Evolutionary conservation across 2,888 invertebrate genomes (phyloP), one percentile per base, ranked within the genome.

Genomic region (Lissonota sp.): DNA sequence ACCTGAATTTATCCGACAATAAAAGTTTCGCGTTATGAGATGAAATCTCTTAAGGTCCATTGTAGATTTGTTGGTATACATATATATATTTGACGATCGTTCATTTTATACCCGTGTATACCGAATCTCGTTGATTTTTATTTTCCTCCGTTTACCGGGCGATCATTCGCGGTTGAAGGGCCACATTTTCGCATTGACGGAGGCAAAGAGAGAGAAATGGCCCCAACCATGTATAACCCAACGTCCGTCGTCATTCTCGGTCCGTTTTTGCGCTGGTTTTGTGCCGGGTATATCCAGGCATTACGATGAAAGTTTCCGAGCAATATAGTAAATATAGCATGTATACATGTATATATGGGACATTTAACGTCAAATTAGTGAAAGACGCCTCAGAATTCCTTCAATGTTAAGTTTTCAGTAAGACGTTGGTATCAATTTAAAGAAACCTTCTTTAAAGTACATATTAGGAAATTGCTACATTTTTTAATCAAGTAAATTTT

Each of bases 21-120:
- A 49, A 40, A 49, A 71, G n/a, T 58, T 14, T 53, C 12, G 49
- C 49, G n/a, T 12, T n/a, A 67, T 42, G 55, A 26, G 26, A 67
- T 55, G 16, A 26, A 66, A 40, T 16, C 46, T 37, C 53, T 57
- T 12, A 5, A 16, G 6, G 0, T 5, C 4, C 5, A 6, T 53
- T 12, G 49, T n/a, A 12, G 10, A 49, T n/a, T 53, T 63, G 8
- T 14, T 16, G 5, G 12, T 10, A 1, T 26, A 4, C 49, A 16
- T 12, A 8, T 16, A 10, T 16, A 44, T 8, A 26, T n/a, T n/a
- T 49, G 16, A 49, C 46, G 46, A 49, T 64, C 26, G 10, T 64
- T 10, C 26, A 64, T 64, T 64, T 64, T 64, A n/a, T 49, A 57
- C 12, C 16, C 46, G 39, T 46, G 44, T 46, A 58, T 26, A 26